Base-by-base conservation (phyloP, 2,888 invertebrate species). In the Slavum lentiscoides region DNA sequence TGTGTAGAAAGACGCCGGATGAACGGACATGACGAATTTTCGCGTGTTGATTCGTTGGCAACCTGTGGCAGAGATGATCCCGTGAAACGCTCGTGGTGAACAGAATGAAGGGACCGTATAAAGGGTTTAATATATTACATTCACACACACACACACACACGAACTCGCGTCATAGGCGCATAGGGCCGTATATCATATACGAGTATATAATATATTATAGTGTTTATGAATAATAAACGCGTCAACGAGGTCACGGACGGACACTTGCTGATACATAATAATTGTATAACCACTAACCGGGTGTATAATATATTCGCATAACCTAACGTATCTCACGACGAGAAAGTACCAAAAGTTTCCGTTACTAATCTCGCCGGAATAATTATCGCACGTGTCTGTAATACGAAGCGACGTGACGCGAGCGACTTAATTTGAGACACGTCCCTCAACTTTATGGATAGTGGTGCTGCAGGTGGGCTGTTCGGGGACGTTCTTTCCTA, bases 21-120 rank as follows among this genome's bases (percentile, higher is more conserved):
- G 49, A 13, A 49, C 68, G n/a, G 43, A 76, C 76, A 53, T 77
- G 77, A 77, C 37, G 69, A 62, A 77, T 77, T 62, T 61, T 53
- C 49, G 61, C 49, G 77, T 77, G 77, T 69, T 77, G 77, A 77
- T 77, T 77, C 77, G 53, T 21, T 37, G 53, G 23, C 68, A 69
- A 68, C 68, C 68, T 69, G 68, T 77, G 61, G 68, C 30, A 37
- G 11, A 15, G 17, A 17, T 21, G 13, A 30, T 21, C 9, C 17
- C 37, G 30, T 13, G 19, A 11, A 30, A 0, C 55, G 55, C 5
- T 23, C 11, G 11, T 7, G 17, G 23, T 6, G 5, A n/a, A 21
- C 30, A n/a, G n/a, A 13, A n/a, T 5, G 21, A 13, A 13, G 21
- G 43, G 43, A 6, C 43, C 43, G 11, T 43, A 43, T 43, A 43